These are phyloP conservation scores for Zingel zingel DNA, from an alignment of 2,113 vertebrate species.

Conservation along the genomic window DNA sequence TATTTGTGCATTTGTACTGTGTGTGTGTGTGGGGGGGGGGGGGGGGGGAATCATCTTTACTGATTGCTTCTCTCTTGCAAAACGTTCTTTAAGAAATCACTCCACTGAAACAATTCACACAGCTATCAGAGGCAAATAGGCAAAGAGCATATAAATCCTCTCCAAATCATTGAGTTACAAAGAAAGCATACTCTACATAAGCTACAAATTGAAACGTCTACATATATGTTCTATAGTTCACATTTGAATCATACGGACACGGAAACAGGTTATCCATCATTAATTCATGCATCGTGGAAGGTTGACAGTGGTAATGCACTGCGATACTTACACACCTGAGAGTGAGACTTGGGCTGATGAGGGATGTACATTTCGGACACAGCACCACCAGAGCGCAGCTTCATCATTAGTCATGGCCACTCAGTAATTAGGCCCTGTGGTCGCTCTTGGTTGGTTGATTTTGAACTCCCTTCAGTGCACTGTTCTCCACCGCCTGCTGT, in stretches of 20 bases:
- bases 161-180: background rate
- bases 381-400: conserved; percentile 30
- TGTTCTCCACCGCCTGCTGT: conserved; percentile 53
- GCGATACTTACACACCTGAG: conserved; percentile 25
- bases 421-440: conserved; percentile 71
- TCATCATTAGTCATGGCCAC: conserved; percentile 61
- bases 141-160: conserved; percentile 1
- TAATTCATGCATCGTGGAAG: conserved; percentile 19
- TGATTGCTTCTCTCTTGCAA: conserved; percentile 26
- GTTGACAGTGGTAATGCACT: background rate
- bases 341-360: conserved; percentile 32
- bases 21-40: background rate
- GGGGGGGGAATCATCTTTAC: conserved; percentile 28
- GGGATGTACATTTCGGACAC: conserved; percentile 48
- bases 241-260: background rate
- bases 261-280: conserved; percentile 24
- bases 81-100: conserved; percentile 36
- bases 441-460: conserved; percentile 63
- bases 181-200: background rate
- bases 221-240: background rate
- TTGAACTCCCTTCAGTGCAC: conserved; percentile 25
- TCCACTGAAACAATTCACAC: conserved; percentile 15
- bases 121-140: conserved; percentile 4
- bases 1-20: background rate
- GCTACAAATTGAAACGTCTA: background rate